These are phyloP conservation scores for Papilio polyxenes DNA, from an alignment of 1,140 invertebrate genomes.

Conservation along the genomic window DNA sequence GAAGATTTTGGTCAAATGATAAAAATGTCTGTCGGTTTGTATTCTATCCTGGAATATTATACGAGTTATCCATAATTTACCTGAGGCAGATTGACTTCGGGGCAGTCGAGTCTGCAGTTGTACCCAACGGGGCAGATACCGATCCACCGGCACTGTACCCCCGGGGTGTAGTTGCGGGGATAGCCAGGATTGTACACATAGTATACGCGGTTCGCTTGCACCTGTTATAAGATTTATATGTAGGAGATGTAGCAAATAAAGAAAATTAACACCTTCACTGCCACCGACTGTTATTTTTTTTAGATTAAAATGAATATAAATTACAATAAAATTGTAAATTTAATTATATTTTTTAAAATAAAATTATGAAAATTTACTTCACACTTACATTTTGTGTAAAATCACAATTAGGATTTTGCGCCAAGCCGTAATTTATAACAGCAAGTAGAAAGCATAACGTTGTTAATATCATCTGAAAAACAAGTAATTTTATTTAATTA, in stretches of 20 bases:
- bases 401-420: constrained; percentile 52
- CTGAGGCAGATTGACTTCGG: constrained; percentile 73
- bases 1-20: too few relatives aligned
- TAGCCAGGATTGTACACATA: constrained; percentile 79
- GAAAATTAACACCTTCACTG: too few relatives aligned
- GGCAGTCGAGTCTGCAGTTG: constrained; percentile 72
- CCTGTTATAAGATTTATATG: constrained; percentile 39
- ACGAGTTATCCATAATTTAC: constrained; percentile 62
- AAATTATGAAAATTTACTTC: neutral
- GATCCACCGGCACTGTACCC: constrained; percentile 79
- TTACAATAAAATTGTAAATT: too few relatives aligned
- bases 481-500: neutral
- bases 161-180: constrained; percentile 68
- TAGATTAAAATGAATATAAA: too few relatives aligned
- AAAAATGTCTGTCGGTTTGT: too few relatives aligned
- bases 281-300: too few relatives aligned
- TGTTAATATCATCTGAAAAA: constrained; percentile 40
- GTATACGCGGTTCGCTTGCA: constrained; percentile 66
- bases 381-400: constrained; percentile 50
- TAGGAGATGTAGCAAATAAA: too few relatives aligned
- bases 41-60: too few relatives aligned
- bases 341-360: too few relatives aligned
- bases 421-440: constrained; percentile 32
- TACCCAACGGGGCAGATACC: constrained; percentile 72
- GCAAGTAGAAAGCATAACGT: constrained; percentile 18